A percentile compares a stretch with the other conserved stretches of the same genome.
Evolutionary conservation across 2,797 vertebrate genomes (phyloP).

Genomic region (Myoxocephalus aenaeus): DNA sequence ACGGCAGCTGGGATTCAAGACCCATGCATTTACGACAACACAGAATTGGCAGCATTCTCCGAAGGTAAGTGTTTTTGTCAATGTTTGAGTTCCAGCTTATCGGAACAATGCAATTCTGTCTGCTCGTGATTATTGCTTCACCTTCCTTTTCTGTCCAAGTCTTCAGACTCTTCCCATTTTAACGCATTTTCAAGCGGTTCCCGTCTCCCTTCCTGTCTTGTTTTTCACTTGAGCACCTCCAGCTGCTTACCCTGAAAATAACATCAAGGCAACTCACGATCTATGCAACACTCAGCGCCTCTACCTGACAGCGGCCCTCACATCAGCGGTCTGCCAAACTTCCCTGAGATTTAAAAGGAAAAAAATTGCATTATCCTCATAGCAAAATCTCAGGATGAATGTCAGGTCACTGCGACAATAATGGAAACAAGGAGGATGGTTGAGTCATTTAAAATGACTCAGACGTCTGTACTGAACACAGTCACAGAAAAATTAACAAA

Average conservation of each 20-base stretch:
- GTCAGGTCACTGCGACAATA: slow-evolving; percentile 11
- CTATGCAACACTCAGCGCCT: neutral
- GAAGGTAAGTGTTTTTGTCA: neutral
- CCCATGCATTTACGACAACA: neutral
- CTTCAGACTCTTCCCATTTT: neutral
- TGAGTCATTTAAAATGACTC: slow-evolving; percentile 34
- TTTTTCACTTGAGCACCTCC: slow-evolving; percentile 7
- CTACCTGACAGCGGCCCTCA: neutral
- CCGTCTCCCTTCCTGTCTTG: neutral
- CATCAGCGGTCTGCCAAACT: neutral
- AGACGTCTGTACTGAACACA: neutral
- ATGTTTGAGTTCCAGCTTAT: neutral
- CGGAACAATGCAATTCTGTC: neutral
- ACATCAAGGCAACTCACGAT: slow-evolving; percentile 13
- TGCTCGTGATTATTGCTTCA: neutral
- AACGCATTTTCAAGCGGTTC: neutral
- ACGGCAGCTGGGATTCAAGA: neutral
- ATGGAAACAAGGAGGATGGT: slow-evolving; percentile 1
- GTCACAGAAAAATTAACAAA: neutral
- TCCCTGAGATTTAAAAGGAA: neutral
- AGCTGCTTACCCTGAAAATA: slow-evolving; percentile 27
- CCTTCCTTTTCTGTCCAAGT: neutral
- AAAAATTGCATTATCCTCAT: neutral
- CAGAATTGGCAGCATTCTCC: neutral
- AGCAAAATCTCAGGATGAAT: neutral